Conservation (phyloP, 1,140 invertebrate species). For the Panagrolaimus sp. region DNA sequence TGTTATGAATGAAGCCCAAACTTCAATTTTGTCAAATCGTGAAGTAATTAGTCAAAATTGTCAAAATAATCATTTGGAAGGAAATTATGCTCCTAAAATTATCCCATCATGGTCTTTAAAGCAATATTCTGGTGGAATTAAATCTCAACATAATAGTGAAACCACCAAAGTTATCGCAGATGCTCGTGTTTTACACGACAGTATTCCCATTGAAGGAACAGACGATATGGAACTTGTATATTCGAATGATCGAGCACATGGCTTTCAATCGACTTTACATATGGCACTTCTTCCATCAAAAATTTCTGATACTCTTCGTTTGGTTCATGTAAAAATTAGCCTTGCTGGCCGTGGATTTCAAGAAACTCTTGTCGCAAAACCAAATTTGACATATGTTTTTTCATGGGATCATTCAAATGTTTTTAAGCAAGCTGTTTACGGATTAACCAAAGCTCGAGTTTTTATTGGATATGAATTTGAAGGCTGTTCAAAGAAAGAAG, state of each 20-base stretch:
- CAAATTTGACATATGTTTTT: slow-evolving; percentile 85
- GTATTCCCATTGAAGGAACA: slow-evolving; percentile 31
- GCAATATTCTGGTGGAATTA: slow-evolving; percentile 14
- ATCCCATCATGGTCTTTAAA: slow-evolving; percentile 20
- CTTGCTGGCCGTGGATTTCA: slow-evolving; percentile 84
- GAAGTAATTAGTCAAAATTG: background rate
- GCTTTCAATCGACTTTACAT: slow-evolving; percentile 22
- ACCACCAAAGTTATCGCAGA: slow-evolving; percentile 31
- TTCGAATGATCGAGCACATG: slow-evolving; percentile 24
- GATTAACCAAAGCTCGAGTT: slow-evolving; percentile 59
- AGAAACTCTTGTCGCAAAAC: slow-evolving; percentile 87
- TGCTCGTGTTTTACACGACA: slow-evolving; percentile 14
- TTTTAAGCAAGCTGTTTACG: slow-evolving; percentile 85
- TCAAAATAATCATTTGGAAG: slow-evolving; percentile 6
- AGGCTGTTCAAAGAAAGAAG: background rate
- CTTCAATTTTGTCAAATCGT: slow-evolving; percentile 14
- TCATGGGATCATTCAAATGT: slow-evolving; percentile 95
- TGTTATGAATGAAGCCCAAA: slow-evolving; percentile 31
- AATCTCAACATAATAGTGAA: background rate
- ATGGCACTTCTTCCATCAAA: slow-evolving; percentile 31
- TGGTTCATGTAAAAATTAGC: slow-evolving; percentile 62
- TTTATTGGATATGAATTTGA: slow-evolving; percentile 14
- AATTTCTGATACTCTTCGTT: slow-evolving; percentile 24
- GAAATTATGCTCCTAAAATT: slow-evolving; percentile 15
- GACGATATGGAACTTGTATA: slow-evolving; percentile 26